A percentile compares a stretch with the other conserved stretches of the same genome.
phyloP scores from a whole-genome alignment of 2,888 invertebrate genomes.

The Busseola fusca region DNA sequence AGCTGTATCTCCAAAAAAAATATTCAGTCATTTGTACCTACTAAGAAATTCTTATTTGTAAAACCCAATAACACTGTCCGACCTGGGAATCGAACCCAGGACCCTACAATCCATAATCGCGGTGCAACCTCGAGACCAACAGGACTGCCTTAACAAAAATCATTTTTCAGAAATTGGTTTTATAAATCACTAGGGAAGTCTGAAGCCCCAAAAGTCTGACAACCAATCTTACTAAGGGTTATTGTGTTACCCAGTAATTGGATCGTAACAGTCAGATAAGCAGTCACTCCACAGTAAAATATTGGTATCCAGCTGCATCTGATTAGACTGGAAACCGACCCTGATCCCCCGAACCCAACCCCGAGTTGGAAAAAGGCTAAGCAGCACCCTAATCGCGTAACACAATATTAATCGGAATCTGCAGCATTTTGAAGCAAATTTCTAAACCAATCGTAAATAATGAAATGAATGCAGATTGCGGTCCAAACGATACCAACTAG shows the following conservation, averaged over 20 bases:
- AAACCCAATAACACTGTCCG: too few species aligned
- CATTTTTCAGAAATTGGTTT: neutral
- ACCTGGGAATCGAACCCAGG: too few species aligned
- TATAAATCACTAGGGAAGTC: neutral
- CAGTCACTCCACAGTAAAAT: neutral
- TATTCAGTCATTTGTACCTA: slow-evolving; percentile 58
- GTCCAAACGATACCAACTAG: too few species aligned
- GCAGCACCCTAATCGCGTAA: too few species aligned
- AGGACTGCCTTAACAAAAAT: slow-evolving; percentile 10
- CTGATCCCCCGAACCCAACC: too few species aligned
- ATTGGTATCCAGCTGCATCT: neutral
- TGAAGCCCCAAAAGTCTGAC: neutral
- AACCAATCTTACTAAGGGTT: neutral
- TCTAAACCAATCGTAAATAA: too few species aligned
- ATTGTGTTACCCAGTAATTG: neutral
- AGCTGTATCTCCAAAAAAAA: slow-evolving; percentile 64
- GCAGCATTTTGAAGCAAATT: too few species aligned
- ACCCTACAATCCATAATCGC: too few species aligned
- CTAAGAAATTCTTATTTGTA: slow-evolving; percentile 34
- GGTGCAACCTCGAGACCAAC: too few species aligned
- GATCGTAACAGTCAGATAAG: neutral
- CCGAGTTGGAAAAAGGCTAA: too few species aligned
- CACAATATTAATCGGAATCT: too few species aligned
- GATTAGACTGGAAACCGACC: neutral
- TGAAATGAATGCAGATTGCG: too few species aligned